A percentile compares a stretch with the other conserved stretches of the same genome.
These are phyloP conservation scores for Abrostola triplasia DNA, from an alignment of 2,888 invertebrate species.

Conservation along the genomic window DNA sequence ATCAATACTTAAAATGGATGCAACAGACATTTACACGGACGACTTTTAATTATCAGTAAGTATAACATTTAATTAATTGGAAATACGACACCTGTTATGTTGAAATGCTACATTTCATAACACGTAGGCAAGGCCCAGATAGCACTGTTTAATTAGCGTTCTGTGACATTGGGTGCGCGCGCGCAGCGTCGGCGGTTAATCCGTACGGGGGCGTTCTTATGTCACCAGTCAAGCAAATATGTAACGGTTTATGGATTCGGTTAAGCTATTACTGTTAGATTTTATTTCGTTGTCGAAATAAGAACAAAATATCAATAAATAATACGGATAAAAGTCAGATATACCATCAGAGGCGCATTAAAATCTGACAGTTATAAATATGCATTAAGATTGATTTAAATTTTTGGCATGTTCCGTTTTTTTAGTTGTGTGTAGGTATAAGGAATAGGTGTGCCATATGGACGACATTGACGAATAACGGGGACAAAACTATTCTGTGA, in stretches of 20 bases:
- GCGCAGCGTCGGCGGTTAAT: slow-evolving; percentile 53
- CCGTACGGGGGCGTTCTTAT: slow-evolving; percentile 59
- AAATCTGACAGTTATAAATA: slow-evolving; percentile 56
- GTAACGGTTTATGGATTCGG: slow-evolving; percentile 63
- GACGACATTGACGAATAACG: slow-evolving; percentile 8
- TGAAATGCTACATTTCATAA: slow-evolving; percentile 54
- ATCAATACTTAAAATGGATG: slow-evolving; percentile 14
- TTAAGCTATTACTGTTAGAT: slow-evolving; percentile 59
- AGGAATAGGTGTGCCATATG: slow-evolving; percentile 10
- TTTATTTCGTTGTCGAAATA: slow-evolving; percentile 50
- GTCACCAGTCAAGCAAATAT: slow-evolving; percentile 56
- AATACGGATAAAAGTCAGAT: slow-evolving; percentile 53
- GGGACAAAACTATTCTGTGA: neutral
- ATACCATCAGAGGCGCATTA: slow-evolving; percentile 47
- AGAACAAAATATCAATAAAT: slow-evolving; percentile 56
- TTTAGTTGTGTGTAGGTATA: slow-evolving; percentile 18
- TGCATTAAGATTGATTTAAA: slow-evolving; percentile 47
- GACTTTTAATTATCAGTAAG: slow-evolving; percentile 29
- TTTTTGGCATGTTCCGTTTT: slow-evolving; percentile 40
- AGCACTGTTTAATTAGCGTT: slow-evolving; percentile 55
- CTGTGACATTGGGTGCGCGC: slow-evolving; percentile 59
- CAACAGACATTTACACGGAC: slow-evolving; percentile 10
- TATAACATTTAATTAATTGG: slow-evolving; percentile 31
- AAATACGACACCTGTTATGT: slow-evolving; percentile 43
- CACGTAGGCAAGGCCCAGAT: slow-evolving; percentile 55